Evolutionary conservation across 1,140 invertebrate genomes (phyloP), one percentile per base, ranked within the genome.

Genomic region (Bombus huntii): DNA sequence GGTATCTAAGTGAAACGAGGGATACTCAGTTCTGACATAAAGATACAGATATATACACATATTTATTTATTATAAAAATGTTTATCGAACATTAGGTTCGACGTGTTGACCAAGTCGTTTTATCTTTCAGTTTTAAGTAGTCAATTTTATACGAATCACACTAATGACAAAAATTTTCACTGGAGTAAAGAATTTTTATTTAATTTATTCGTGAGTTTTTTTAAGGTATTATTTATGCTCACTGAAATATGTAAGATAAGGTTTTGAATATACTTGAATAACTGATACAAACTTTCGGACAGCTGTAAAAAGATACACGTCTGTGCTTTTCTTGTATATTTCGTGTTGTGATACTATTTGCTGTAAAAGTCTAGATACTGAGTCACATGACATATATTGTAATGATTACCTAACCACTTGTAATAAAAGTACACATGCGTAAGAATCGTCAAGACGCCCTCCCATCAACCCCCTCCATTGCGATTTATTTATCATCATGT

Each of bases 311-410:
- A 73, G 70, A 85, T 72, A 81, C 81, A 88, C 89, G 62, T 76
- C 78, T 86, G 85, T 86, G 87, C 88, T 88, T 90, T 91, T 91
- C 91, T 89, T 93, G 76, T 93, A 94, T 92, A 94, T 93, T 95
- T 92, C 93, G 90, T 95, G 93, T 95, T 93, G 92, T 93, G 91
- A 93, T 93, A 94, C 89, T 91, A 93, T 84, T 92, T 91, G 92
- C 93, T 93, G 92, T 94, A 93, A 92, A 92, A 91, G 85, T 92
- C 90, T 92, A 92, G 88, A 83, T 85, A 91, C 82, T 87, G 83
- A 88, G 87, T 89, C 77, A 84, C 86, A 77, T 88, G 79, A 92
- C 87, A 85, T 88, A 87, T 88, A 90, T 88, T 94, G 91, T 94
- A 94, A 93, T 87, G 80, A 92, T 87, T 90, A 89, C 84, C 86